Evolutionary conservation across 2,888 invertebrate species (phyloP).

Genomic region (Lumbricus terrestris): DNA sequence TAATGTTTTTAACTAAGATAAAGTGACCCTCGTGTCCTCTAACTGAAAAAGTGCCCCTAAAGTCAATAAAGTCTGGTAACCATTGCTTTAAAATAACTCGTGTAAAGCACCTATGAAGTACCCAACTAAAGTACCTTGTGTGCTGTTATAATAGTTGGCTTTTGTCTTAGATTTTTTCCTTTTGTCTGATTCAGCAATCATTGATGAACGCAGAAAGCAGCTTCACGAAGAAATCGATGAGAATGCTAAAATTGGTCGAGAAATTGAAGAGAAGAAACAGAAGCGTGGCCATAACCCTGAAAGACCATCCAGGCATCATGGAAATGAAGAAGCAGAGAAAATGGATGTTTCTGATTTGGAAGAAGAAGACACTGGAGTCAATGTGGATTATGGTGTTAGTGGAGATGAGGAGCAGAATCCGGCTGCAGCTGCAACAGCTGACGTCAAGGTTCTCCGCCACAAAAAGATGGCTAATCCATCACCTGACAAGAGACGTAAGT

Average conservation of each 20-base stretch:
- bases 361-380: constrained; percentile 20
- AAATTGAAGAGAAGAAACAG: not conserved
- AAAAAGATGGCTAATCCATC: not conserved
- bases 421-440: not conserved
- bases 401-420: constrained; percentile 54
- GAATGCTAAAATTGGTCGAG: not conserved
- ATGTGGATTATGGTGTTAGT: constrained; percentile 25
- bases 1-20: too few relatives aligned
- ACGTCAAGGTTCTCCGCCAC: not conserved
- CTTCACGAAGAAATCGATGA: constrained; percentile 12
- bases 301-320: not conserved
- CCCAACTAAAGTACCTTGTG: too few relatives aligned
- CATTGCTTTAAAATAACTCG: too few relatives aligned
- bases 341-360: constrained; percentile 20
- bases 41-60: too few relatives aligned
- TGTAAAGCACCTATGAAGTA: too few relatives aligned
- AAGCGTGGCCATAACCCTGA: not conserved
- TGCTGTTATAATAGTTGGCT: not conserved
- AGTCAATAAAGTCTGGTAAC: too few relatives aligned
- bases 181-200: constrained; percentile 19
- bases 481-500: not conserved
- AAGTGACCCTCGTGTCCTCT: too few relatives aligned
- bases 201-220: constrained; percentile 17
- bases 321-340: constrained; percentile 17
- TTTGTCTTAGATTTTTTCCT: not conserved